phyloP scores from a whole-genome alignment of 2,888 invertebrate species.

The Lasius fuliginosus region DNA sequence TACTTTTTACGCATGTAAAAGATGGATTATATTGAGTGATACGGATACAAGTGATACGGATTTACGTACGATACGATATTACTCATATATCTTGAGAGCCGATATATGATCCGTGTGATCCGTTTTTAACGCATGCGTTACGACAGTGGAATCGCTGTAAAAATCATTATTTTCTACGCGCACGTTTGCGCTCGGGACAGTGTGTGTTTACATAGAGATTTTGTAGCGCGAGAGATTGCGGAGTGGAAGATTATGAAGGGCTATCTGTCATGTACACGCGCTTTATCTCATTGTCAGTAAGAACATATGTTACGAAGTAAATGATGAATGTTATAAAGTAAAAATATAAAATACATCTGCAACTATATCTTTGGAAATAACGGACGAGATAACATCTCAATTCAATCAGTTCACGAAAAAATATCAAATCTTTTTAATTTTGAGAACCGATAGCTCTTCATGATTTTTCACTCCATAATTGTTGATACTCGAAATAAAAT shows the following conservation, averaged over 20 bases:
- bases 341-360: neutral
- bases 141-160: conserved; percentile 34
- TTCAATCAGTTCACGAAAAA: neutral
- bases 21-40: conserved; percentile 30
- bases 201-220: conserved; percentile 18
- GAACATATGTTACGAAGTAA: neutral
- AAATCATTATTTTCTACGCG: conserved; percentile 49
- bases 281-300: neutral
- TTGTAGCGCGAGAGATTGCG: conserved; percentile 28
- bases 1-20: conserved; percentile 28
- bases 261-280: conserved; percentile 14
- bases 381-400: neutral
- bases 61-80: conserved; percentile 37
- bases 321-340: neutral
- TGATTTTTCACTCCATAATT: conserved; percentile 22
- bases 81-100: conserved; percentile 41
- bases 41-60: conserved; percentile 28
- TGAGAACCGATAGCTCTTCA: neutral
- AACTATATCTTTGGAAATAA: neutral
- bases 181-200: conserved; percentile 26
- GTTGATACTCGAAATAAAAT: conserved; percentile 3
- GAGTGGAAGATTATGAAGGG: conserved; percentile 33
- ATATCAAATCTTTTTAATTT: conserved; percentile 5
- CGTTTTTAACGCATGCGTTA: conserved; percentile 33
- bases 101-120: conserved; percentile 24